Percentiles rank a stretch among this genome's conserved stretches.
These are phyloP conservation scores for Teinopalpus imperialis DNA, from an alignment of 2,888 invertebrate species.

Conservation along the genomic window DNA sequence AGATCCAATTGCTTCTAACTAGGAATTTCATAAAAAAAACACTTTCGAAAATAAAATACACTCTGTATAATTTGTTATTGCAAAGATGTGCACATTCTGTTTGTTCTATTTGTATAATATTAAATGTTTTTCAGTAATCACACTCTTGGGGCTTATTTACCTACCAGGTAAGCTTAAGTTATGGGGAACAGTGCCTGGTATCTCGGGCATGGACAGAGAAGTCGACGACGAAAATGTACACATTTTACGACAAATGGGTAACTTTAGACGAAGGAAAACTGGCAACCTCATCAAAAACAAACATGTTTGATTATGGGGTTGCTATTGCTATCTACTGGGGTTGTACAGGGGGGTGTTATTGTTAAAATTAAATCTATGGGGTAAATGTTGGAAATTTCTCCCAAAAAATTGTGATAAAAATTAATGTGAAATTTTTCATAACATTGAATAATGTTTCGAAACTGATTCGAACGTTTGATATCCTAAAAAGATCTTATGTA, in stretches of 20 bases:
- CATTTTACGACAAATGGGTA: conserved; percentile 84
- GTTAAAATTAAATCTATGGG: not conserved
- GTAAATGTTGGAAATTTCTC: not conserved
- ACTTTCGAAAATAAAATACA: no score
- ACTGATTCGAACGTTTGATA: no score
- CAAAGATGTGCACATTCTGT: no score
- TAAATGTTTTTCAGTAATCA: conserved; percentile 84
- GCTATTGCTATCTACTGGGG: no score
- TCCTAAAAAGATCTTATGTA: no score
- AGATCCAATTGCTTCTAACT: no score
- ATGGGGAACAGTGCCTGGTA: conserved; percentile 82
- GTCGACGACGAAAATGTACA: conserved; percentile 87
- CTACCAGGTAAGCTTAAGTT: conserved; percentile 85
- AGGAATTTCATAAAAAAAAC: no score
- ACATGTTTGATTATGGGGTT: conserved; percentile 54
- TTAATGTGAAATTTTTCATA: not conserved
- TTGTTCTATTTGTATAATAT: no score
- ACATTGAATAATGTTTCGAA: no score
- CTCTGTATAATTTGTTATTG: no score
- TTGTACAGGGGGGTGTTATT: not conserved
- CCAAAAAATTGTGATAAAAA: conserved; percentile 14
- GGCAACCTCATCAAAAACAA: conserved; percentile 61
- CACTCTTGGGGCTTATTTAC: conserved; percentile 85
- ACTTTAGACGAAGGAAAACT: conserved; percentile 81
- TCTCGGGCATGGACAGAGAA: conserved; percentile 72